phyloP scores from a whole-genome alignment of 2,888 invertebrate species.

The Hetaerina titia region DNA sequence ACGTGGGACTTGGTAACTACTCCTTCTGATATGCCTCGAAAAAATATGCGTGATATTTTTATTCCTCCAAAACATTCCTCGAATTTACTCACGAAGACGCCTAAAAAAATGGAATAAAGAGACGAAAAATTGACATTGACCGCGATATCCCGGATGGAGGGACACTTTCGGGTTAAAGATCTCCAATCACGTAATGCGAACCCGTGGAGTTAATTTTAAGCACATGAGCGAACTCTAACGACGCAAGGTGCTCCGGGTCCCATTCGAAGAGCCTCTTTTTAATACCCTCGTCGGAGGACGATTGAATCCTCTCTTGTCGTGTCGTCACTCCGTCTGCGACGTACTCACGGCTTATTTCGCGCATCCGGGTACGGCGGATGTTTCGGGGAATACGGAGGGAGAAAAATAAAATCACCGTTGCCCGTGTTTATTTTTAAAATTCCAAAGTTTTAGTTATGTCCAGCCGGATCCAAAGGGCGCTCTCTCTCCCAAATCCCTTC shows the following conservation, averaged over 20 bases:
- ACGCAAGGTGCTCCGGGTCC: not conserved
- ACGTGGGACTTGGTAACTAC: too few relatives aligned
- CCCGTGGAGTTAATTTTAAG: not conserved
- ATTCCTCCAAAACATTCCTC: too few relatives aligned
- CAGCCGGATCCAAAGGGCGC: not conserved
- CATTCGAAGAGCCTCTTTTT: not conserved
- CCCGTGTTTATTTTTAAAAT: slow-evolving; percentile 20
- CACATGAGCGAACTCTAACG: not conserved
- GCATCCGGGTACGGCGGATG: not conserved
- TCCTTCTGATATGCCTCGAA: too few relatives aligned
- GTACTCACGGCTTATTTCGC: not conserved
- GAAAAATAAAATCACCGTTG: slow-evolving; percentile 1
- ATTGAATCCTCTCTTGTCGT: not conserved
- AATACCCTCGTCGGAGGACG: not conserved
- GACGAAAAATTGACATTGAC: too few relatives aligned
- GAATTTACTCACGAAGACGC: too few relatives aligned
- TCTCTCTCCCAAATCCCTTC: not conserved
- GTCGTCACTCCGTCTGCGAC: not conserved
- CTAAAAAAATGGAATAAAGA: too few relatives aligned
- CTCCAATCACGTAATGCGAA: not conserved
- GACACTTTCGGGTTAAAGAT: not conserved
- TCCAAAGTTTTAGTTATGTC: slow-evolving; percentile 24
- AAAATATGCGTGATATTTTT: too few relatives aligned
- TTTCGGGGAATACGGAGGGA: not conserved
- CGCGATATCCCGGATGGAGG: not conserved